phyloP scores from a whole-genome alignment of 2,888 invertebrate species.

The Drymonia ruficornis region DNA sequence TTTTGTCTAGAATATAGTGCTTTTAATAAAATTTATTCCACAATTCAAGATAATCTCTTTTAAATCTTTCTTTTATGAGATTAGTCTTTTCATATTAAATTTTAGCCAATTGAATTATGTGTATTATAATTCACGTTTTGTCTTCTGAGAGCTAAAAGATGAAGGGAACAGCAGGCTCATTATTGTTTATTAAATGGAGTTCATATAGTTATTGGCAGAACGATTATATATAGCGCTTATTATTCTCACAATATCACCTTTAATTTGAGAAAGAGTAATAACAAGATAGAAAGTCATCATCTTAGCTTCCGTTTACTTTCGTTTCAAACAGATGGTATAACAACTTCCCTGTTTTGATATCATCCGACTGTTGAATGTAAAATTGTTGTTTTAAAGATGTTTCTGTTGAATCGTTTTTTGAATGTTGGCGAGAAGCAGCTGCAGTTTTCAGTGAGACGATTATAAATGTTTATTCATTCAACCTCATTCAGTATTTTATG shows the following conservation, averaged over 20 bases:
- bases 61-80: neutral
- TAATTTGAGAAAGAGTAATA: slow-evolving; percentile 12
- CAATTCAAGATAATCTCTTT: neutral
- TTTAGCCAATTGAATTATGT: neutral
- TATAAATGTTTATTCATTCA: slow-evolving; percentile 4
- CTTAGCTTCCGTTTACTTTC: slow-evolving; percentile 51
- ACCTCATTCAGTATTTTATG: slow-evolving; percentile 18
- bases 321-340: slow-evolving; percentile 53
- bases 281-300: slow-evolving; percentile 29
- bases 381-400: slow-evolving; percentile 47
- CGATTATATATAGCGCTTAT: neutral
- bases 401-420: slow-evolving; percentile 24
- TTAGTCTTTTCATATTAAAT: neutral
- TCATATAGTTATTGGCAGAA: no score
- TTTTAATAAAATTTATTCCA: slow-evolving; percentile 3
- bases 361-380: slow-evolving; percentile 52
- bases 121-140: neutral
- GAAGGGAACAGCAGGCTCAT: no score
- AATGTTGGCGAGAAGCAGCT: slow-evolving; percentile 11
- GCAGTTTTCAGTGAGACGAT: slow-evolving; percentile 22
- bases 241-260: neutral
- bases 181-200: no score
- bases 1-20: neutral
- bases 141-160: neutral
- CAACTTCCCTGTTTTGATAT: slow-evolving; percentile 60